These are phyloP conservation scores for Enteromius afrohamiltoni DNA, from an alignment of 2,797 vertebrate genomes.

Conservation along the genomic window DNA sequence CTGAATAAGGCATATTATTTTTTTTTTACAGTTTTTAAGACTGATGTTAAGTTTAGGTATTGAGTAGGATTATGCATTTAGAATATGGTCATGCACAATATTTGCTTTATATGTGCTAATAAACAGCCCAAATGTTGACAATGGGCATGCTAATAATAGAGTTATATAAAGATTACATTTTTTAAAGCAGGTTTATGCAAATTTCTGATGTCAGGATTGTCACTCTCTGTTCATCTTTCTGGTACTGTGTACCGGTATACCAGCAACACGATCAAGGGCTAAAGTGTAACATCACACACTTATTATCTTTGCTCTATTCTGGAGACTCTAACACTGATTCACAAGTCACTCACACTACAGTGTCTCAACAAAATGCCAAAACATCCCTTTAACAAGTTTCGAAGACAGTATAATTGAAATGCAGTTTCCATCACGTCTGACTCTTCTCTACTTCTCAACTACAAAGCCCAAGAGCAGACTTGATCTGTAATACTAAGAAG, in stretches of 20 bases:
- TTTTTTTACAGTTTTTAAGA: no score
- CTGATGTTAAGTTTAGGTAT: no score
- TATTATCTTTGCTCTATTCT: neutral
- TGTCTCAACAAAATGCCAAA: constrained; percentile 15
- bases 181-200: neutral
- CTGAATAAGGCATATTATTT: no score
- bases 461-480: constrained; percentile 32
- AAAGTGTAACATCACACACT: neutral
- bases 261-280: neutral
- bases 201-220: neutral
- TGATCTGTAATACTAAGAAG: constrained; percentile 33
- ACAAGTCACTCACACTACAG: constrained; percentile 17
- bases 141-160: no score
- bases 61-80: no score
- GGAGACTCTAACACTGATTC: neutral
- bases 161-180: neutral
- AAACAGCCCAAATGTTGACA: no score
- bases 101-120: no score
- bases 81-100: no score
- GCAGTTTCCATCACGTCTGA: constrained; percentile 16
- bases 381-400: constrained; percentile 15
- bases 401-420: constrained; percentile 30
- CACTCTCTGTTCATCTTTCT: neutral
- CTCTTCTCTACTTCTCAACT: constrained; percentile 8
- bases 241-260: neutral